These are phyloP conservation scores for Phaedon cochleariae DNA, from an alignment of 2,888 invertebrate species.

Conservation along the genomic window DNA sequence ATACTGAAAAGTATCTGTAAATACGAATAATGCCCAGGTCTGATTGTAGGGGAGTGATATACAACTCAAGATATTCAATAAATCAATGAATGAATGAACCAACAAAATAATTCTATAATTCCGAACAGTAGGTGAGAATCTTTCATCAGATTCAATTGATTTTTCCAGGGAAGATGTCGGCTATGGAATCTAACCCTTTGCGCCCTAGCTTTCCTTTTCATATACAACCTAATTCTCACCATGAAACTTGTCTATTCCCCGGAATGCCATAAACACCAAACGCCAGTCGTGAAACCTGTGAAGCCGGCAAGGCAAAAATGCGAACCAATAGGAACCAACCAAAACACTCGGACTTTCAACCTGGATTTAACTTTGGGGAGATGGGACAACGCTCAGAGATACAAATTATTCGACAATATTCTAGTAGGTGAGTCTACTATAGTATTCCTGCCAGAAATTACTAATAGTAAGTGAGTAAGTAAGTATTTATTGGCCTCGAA, in stretches of 20 bases:
- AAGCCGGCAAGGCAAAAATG: slow-evolving; percentile 43
- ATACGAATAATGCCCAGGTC: too few relatives aligned
- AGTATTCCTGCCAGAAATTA: slow-evolving; percentile 6
- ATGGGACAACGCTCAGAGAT: slow-evolving; percentile 77
- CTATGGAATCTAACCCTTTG: slow-evolving; percentile 75
- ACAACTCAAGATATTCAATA: too few relatives aligned
- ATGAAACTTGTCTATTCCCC: slow-evolving; percentile 65
- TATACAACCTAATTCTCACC: slow-evolving; percentile 71
- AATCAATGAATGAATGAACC: too few relatives aligned
- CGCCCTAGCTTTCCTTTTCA: slow-evolving; percentile 71
- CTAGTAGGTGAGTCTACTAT: slow-evolving; percentile 67
- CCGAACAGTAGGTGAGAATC: too few relatives aligned
- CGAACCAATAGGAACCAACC: slow-evolving; percentile 28
- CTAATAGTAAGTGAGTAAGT: too few relatives aligned
- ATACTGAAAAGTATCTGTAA: too few relatives aligned
- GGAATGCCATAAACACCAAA: slow-evolving; percentile 29
- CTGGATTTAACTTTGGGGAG: slow-evolving; percentile 75
- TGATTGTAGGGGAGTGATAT: too few relatives aligned
- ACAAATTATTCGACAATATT: slow-evolving; percentile 78
- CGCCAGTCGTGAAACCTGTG: slow-evolving; percentile 35
- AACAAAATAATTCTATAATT: too few relatives aligned
- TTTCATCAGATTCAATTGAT: background rate
- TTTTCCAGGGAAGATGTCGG: slow-evolving; percentile 64
- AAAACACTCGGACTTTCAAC: slow-evolving; percentile 62
- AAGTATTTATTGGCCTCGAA: too few relatives aligned